Evolutionary conservation across 2,888 invertebrate genomes (phyloP), one percentile per base, ranked within the genome.

Genomic region (Caenorhabditis panamensis): DNA sequence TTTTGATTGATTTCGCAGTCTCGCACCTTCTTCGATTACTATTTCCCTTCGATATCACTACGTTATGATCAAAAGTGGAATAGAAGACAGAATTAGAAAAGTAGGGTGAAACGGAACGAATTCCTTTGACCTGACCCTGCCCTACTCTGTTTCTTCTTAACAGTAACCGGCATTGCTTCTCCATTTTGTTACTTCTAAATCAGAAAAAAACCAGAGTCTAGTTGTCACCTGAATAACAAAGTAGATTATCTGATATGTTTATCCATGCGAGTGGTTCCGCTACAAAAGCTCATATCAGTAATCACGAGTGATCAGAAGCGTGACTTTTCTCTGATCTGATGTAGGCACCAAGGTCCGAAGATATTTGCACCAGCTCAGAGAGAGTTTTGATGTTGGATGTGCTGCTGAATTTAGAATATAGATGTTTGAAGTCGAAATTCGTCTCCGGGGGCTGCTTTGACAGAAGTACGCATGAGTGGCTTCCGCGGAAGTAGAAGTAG

Each of bases 391-490:
- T 73, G 51, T 73, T 73, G 41, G 73, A 64, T 73, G 62, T 41
- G n/a, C 11, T 28, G 51, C 59, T 66, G 59, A 73, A 66, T 53
- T 59, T 73, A 73, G 64, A 73, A 73, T 73, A 62, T 63, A 56
- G 72, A 72, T 72, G 63, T 72, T 72, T 72, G 72, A 72, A 72
- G 56, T 72, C 26, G 18, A n/a, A 56, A 63, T 31, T 63, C 63
- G 73, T 73, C 73, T 73, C 73, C 56, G 26, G 64, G 64, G 73
- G 64, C 58, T 51, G 56, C 56, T 72, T 56, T 51, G 47, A 58
- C 58, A 66, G 66, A 41, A 49, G 64, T 73, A 51, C 73, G 64
- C 64, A 47, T 66, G 59, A 31, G 58, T 59, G 59, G 41, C 37
- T 59, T 24, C 28, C 49, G 26, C 5, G 9, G 31, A 31, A 31